Base-by-base conservation (phyloP, 2,888 invertebrate genomes). In the Achlya flavicornis region DNA sequence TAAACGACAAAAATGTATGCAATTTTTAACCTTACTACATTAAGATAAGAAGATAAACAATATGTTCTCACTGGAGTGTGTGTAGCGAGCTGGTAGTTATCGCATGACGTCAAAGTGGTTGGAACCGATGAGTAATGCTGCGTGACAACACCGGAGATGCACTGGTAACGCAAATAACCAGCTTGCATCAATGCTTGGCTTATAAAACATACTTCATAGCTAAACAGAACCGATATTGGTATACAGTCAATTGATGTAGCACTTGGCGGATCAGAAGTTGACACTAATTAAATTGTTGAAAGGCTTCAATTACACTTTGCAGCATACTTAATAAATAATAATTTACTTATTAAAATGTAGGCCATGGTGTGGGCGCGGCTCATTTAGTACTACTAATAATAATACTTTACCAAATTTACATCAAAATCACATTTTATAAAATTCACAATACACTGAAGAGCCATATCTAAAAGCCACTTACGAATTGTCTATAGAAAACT, bases 61-160 rank as follows among this genome's bases (percentile, higher is more conserved):
- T 19, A 19, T 53, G 4, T 53, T 53, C n/a, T 7, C 48, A 53
- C 38, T 4, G 8, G 35, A 65, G 57, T 68, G 60, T 57, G 35
- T 41, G 62, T 64, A 69, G 62, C 71, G 48, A 61, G 19, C 46
- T n/a, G 14, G n/a, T 16, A 53, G 10, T 67, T 65, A 77, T 75
- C 70, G 59, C 69, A 63, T 80, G 82, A 82, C 77, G 79, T 79
- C 79, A 79, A 66, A 61, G 63, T 63, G 77, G 62, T 66, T 59
- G 59, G 16, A 59, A 5, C 38, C 61, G 64, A 76, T 81, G 79
- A 78, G 73, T 79, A 82, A 80, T 64, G 16, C 59, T 63, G 64
- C 63, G 66, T 77, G 81, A 78, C 79, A 74, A 68, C 77, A 77
- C 69, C 69, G 62, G 58, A 65, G 65, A 71, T 67, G 65, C 66